These are phyloP conservation scores for Eupleurogrammus muticus DNA, from an alignment of 2,797 vertebrate species.

Conservation along the genomic window DNA sequence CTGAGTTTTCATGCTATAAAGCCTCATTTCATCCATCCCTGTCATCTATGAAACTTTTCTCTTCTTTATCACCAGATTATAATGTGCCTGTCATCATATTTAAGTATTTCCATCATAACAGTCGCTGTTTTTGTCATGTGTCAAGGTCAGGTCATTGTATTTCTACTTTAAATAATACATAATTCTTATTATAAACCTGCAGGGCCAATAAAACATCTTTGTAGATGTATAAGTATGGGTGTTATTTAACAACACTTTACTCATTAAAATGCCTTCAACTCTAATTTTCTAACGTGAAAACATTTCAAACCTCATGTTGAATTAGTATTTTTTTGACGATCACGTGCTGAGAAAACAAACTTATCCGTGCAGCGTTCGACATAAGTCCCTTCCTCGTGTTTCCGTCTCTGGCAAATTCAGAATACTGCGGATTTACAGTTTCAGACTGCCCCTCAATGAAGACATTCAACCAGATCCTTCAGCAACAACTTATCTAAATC, in stretches of 20 bases:
- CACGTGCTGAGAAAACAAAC: background rate
- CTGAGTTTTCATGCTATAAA: background rate
- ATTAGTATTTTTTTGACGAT: background rate
- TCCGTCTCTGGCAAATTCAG: background rate
- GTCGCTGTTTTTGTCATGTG: background rate
- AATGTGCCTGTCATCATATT: constrained; percentile 3
- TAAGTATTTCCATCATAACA: background rate
- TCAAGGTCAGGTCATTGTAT: no score
- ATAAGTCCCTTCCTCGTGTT: background rate
- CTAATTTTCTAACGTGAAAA: background rate
- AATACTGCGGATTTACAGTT: constrained; percentile 3
- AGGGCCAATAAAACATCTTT: background rate
- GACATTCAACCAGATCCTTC: background rate
- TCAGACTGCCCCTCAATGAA: background rate
- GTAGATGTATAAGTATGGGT: background rate
- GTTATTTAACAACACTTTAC: background rate
- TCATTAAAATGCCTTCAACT: background rate
- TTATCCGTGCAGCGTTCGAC: background rate
- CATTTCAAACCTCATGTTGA: background rate
- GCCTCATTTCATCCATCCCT: background rate
- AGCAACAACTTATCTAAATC: background rate
- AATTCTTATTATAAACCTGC: background rate
- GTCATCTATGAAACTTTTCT: background rate
- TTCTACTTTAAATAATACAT: background rate
- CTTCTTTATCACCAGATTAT: background rate